Base-by-base conservation (phyloP, 2,888 invertebrate species). In the Strigamia maritima region DNA sequence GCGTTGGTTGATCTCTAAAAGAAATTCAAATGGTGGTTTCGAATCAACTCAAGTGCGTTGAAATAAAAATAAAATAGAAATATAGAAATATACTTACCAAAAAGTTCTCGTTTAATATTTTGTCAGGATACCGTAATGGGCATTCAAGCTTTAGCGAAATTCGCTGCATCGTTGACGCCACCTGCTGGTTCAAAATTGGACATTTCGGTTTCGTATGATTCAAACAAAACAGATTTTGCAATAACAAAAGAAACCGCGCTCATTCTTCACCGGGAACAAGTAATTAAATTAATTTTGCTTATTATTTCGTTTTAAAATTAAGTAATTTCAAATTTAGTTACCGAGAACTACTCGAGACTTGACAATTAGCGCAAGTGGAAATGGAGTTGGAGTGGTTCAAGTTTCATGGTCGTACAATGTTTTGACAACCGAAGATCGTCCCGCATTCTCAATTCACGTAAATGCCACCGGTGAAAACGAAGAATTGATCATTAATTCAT, bases 41-140 rank as follows among this genome's bases (percentile, higher is more conserved):
- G 79, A 83, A 26, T 86, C 86, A 19, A 86, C 86, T 60, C 86
- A 86, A 84, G 86, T 86, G 80, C 10, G 54, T 44, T n/a, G 19
- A 10, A 14, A 38, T 16, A 38, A 54, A 26, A n/a, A n/a, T n/a
- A n/a, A 79, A 19, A 31, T 79, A 16, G 19, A 16, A 49, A 44
- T 49, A 38, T 31, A 1, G n/a, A 1, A 44, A 38, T 16, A 26
- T 1, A 22, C 10, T 38, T 40, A 76, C 26, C 44, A 7, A 31
- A 31, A 22, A 8, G 0, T 35, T 28, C 1, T 3, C 1, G 28
- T 31, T 24, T 35, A 31, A 7, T 35, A 8, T 16, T 79, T 49
- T 81, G 82, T 54, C 80, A 86, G 85, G 86, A 87, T 81, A 87
- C 87, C 2, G 86, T 87, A 12, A 80, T 87, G 38, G 87, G 84